Base-by-base conservation (phyloP, 1,140 invertebrate genomes). In the Neodiprion fabricii region DNA sequence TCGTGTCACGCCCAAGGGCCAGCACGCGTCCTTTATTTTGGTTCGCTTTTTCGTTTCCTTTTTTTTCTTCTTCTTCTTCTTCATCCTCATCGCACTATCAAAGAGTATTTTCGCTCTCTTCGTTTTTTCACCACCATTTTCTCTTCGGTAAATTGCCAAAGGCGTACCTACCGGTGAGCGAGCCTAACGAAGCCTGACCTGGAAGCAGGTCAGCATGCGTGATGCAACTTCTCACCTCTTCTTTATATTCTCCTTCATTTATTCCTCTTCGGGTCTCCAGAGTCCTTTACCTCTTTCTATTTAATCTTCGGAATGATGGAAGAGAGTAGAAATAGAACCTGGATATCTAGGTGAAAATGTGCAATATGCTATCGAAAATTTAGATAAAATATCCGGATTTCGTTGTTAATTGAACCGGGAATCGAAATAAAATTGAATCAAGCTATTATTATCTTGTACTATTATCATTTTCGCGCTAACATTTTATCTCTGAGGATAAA, bases 101-200 rank as follows among this genome's bases (percentile, higher is more conserved):
- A 78, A 74, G 61, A 70, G 76, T 67, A 71, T 65, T 65, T 21
- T 21, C 76, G 71, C 47, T 67, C 17, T 21, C 17, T 21, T 21
- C 0, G 17, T 71, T 68, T 74, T 70, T 72, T 76, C 67, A 40
- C 47, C 73, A n/a, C 40, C 53, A 72, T 65, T 47, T 76, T 77
- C 74, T 66, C 67, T 72, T 65, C 74, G 79, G 74, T 14, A 74
- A 71, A 77, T 73, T 74, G 75, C 77, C 79, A 80, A 72, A 75
- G 77, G 71, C 71, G 70, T 48, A 28, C 28, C 28, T 40, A 40
- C 28, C 5, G 28, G 28, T 40, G 28, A 40, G 28, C 28, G 70
- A 49, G 53, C 73, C 76, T 81, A 80, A 81, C 76, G 78, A 81
- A 78, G 76, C 73, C 76, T 80, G 76, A 80, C 73, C 71, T 5